Evolutionary conservation across 2,113 vertebrate species (phyloP).

Genomic region (Lichenostomus cassidix): DNA sequence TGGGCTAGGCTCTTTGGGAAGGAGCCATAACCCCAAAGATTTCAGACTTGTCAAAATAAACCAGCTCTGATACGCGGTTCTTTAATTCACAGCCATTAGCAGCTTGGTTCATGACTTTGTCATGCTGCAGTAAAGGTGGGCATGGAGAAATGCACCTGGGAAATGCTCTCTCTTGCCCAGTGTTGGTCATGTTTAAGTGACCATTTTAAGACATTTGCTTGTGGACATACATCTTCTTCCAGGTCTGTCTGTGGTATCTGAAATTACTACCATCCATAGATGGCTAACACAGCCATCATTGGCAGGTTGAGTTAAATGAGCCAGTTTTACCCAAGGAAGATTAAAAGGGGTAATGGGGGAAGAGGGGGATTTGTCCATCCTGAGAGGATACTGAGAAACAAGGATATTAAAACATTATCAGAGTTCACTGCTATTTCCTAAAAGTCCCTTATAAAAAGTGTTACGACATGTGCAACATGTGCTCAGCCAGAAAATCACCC

Average conservation of each 20-base stretch:
- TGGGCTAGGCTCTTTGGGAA: neutral
- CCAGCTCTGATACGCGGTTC: neutral
- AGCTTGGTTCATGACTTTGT: neutral
- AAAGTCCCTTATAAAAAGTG: neutral
- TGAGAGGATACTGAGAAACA: neutral
- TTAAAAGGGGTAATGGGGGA: neutral
- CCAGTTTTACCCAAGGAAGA: neutral
- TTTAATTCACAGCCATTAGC: neutral
- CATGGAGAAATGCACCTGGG: neutral
- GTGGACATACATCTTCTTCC: neutral
- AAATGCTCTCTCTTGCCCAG: neutral
- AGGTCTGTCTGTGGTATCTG: neutral
- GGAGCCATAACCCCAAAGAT: neutral
- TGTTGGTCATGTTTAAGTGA: neutral
- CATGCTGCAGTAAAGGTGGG: neutral
- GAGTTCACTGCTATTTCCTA: neutral
- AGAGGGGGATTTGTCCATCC: neutral
- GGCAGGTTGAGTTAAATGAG: neutral
- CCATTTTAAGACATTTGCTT: neutral
- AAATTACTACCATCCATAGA: neutral
- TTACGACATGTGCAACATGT: neutral
- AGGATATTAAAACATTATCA: conserved; percentile 1
- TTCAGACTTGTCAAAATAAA: neutral
- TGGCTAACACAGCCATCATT: neutral
- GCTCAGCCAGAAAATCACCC: neutral